Base-by-base conservation (phyloP, 1,140 invertebrate species). In the Bombus picipes region DNA sequence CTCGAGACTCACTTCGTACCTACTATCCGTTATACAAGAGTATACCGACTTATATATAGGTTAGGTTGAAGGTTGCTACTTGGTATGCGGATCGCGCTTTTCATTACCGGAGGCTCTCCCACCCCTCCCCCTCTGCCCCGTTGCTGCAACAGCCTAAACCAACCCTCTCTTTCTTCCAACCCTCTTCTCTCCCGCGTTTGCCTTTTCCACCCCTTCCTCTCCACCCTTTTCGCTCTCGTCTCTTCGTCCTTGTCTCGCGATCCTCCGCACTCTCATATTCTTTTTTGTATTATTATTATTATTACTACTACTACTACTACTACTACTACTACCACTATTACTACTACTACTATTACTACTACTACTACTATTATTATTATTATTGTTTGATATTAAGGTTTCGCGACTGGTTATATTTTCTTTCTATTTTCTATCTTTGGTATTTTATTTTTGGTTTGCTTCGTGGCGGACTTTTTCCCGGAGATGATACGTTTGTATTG, bases 1-100 rank as follows among this genome's bases (percentile, higher is more conserved):
- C 85, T 83, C 81, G 78, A 87, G 83, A 83, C 80, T 85, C 86
- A 88, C 86, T 92, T 92, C 81, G 88, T 88, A 91, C 78, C 85
- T 91, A 89, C 89, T 94, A 93, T 92, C 85, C 88, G 88, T 91
- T 93, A 91, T 92, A 92, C 86, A 81, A 85, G 85, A 92, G 89
- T 89, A 84, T 89, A 91, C 88, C 87, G 81, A 85, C 87, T 91
- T 88, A 87, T 91, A 91, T 92, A 93, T 93, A 92, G 93, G 92
- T 92, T 92, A 93, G 93, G 92, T 93, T 92, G 93, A 90, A 94
- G 93, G 93, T 94, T 92, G 91, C 94, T 94, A 95, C 94, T 95
- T 95, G 94, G 94, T 95, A 95, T 95, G 94, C 95, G 93, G 94
- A 93, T 95, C 95, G 93, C 94, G 95, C 94, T 95, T 95, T 95